A percentile compares a stretch with the other conserved stretches of the same genome.
Conservation (phyloP, 23 tunicate genomes). For the Halocynthia aurantium region DNA sequence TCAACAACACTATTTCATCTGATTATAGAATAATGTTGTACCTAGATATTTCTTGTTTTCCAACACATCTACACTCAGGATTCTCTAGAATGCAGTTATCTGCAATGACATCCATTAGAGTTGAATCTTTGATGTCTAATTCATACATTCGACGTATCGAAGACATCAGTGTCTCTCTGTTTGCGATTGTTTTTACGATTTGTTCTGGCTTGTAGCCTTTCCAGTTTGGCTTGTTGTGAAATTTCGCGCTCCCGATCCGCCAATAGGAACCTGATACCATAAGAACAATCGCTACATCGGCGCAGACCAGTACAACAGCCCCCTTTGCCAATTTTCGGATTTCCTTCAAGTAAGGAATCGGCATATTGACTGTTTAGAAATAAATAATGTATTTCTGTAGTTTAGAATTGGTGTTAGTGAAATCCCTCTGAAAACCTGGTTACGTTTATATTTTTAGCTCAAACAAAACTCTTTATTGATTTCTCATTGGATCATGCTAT, state of each 20-base stretch:
- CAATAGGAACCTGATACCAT: neutral
- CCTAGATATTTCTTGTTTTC: slow-evolving; percentile 4
- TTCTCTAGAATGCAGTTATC: slow-evolving; percentile 5
- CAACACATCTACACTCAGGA: slow-evolving; percentile 6
- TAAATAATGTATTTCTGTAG: too few relatives aligned
- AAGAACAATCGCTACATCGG: too few relatives aligned
- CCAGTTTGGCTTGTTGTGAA: neutral
- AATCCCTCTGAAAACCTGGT: too few relatives aligned
- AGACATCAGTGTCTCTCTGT: neutral
- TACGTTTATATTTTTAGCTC: too few relatives aligned
- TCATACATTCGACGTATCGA: neutral
- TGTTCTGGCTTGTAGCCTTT: neutral
- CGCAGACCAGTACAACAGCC: too few relatives aligned
- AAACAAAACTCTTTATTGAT: too few relatives aligned
- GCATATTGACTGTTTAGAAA: too few relatives aligned
- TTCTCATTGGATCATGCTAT: too few relatives aligned
- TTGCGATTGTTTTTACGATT: neutral
- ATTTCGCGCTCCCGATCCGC: neutral
- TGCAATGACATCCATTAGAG: neutral
- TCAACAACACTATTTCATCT: neutral
- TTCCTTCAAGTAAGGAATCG: too few relatives aligned
- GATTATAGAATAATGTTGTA: neutral
- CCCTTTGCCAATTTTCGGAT: too few relatives aligned
- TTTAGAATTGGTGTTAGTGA: too few relatives aligned
- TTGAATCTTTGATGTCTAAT: neutral